Conservation (phyloP, 1,140 invertebrate species). For the Drosophila carrolli region DNA sequence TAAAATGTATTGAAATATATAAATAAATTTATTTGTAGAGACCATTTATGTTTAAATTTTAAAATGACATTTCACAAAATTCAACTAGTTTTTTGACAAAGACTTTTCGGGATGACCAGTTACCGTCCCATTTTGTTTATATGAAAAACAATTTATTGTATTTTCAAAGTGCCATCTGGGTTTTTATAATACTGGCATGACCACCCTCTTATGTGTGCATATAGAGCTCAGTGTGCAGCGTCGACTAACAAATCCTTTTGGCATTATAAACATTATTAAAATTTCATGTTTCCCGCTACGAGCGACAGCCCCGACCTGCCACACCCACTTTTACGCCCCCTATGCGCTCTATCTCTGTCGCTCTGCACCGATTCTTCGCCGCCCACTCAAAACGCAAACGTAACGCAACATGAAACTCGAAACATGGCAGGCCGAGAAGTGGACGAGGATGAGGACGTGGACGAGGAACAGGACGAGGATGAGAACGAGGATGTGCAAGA, state of each 20-base stretch:
- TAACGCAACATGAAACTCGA: constrained; percentile 77
- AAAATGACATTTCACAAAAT: too few relatives aligned
- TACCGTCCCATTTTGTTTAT: too few relatives aligned
- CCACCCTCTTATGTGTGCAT: constrained; percentile 30
- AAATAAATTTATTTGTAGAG: too few relatives aligned
- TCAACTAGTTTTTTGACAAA: too few relatives aligned
- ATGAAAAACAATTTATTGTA: too few relatives aligned
- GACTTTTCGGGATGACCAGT: too few relatives aligned
- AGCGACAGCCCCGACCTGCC: constrained; percentile 52
- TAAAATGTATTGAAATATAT: too few relatives aligned
- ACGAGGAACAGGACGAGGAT: too few relatives aligned
- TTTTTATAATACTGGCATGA: neutral
- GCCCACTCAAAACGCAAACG: constrained; percentile 75
- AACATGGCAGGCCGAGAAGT: constrained; percentile 29
- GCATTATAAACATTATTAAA: constrained; percentile 84
- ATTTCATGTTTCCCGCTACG: constrained; percentile 81
- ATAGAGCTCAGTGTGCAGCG: constrained; percentile 67
- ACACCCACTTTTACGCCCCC: constrained; percentile 7
- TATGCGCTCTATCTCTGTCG: neutral
- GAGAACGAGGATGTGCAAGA: neutral
- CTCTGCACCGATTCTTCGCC: constrained; percentile 5
- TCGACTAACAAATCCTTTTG: constrained; percentile 83
- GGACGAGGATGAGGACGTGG: neutral
- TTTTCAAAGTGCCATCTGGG: too few relatives aligned
- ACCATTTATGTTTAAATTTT: too few relatives aligned